These are phyloP conservation scores for Sebastiscus albofasciatus DNA, from an alignment of 2,797 vertebrate species.

Conservation along the genomic window DNA sequence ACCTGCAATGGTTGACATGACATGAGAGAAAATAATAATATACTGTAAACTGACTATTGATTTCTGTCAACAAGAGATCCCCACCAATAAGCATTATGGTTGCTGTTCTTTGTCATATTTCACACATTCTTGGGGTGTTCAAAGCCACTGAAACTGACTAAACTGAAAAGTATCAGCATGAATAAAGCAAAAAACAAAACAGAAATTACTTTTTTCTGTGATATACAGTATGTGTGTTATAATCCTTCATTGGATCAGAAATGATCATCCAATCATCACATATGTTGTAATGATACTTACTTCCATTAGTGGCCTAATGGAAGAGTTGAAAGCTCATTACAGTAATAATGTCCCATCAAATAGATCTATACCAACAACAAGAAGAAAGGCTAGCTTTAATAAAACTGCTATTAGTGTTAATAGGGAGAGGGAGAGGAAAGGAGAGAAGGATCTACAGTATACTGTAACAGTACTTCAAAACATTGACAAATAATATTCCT, in stretches of 20 bases:
- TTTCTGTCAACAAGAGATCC: not conserved
- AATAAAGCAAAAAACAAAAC: not conserved
- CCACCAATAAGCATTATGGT: not conserved
- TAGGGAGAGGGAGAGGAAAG: not conserved
- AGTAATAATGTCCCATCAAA: slow-evolving; percentile 12
- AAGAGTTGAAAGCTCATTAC: slow-evolving; percentile 17
- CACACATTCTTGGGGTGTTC: not conserved
- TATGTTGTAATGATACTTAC: not conserved
- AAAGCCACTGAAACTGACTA: not conserved
- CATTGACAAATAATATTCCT: slow-evolving; percentile 17
- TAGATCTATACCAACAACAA: not conserved
- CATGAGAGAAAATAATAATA: slow-evolving; percentile 1
- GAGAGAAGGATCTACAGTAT: not conserved
- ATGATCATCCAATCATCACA: not conserved
- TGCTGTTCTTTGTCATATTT: not conserved
- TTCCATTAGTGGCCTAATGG: not conserved
- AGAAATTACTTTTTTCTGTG: not conserved
- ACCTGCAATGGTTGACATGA: not conserved
- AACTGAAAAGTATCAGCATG: not conserved
- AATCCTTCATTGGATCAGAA: slow-evolving; percentile 12
- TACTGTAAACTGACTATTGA: slow-evolving; percentile 10
- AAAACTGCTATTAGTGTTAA: slow-evolving; percentile 10
- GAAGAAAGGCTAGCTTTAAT: not conserved
- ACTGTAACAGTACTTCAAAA: not conserved
- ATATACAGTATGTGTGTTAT: not conserved